These are phyloP conservation scores for Caenorhabditis japonica DNA, from an alignment of 2,888 invertebrate species.

Conservation along the genomic window DNA sequence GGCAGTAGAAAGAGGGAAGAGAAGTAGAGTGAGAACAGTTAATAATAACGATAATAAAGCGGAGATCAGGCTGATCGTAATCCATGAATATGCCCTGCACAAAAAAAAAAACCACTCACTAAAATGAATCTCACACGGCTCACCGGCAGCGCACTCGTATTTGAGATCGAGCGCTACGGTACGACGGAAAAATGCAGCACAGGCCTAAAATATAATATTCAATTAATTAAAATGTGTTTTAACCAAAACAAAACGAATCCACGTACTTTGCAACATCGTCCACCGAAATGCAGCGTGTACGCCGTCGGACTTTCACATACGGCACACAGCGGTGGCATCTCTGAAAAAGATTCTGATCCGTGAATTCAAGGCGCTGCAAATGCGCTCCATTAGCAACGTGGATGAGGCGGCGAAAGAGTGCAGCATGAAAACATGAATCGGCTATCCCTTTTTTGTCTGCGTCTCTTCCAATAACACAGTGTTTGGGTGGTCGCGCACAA, in stretches of 20 bases:
- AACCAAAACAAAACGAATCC: background rate
- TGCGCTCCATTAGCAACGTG: no score
- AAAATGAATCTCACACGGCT: slow-evolving; percentile 51
- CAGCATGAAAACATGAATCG: no score
- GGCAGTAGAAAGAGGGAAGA: background rate
- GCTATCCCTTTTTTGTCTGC: no score
- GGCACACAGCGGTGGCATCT: slow-evolving; percentile 55
- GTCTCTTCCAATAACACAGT: no score
- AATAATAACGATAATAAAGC: no score
- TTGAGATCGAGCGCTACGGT: slow-evolving; percentile 60
- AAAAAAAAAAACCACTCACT: slow-evolving; percentile 40
- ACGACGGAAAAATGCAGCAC: slow-evolving; percentile 65
- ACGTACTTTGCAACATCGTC: slow-evolving; percentile 47
- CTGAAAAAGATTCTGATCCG: no score
- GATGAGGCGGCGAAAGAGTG: background rate
- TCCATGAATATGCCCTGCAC: no score
- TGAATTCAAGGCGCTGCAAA: no score
- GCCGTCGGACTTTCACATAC: slow-evolving; percentile 63
- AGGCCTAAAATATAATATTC: slow-evolving; percentile 46
- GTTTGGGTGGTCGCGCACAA: no score
- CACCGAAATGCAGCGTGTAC: slow-evolving; percentile 61
- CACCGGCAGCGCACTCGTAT: slow-evolving; percentile 56
- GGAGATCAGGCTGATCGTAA: no score
- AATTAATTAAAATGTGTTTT: background rate
- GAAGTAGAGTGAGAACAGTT: background rate